Base-by-base conservation (phyloP, 1,140 invertebrate genomes). In the Latrodectus geometricus region DNA sequence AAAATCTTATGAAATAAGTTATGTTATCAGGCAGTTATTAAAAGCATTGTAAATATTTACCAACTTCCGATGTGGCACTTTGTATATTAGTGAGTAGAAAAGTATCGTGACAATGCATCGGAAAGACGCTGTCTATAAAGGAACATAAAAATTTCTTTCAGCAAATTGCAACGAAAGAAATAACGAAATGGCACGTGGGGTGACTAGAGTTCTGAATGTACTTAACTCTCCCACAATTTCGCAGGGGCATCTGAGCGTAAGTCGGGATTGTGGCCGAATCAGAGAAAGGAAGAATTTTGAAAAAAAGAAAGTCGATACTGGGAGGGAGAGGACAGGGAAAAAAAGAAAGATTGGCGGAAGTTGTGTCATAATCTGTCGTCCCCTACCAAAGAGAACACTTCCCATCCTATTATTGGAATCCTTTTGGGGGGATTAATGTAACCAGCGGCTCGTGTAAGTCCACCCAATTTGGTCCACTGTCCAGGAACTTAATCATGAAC, bases 331-430 rank as follows among this genome's bases (percentile, higher is more conserved):
- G 11, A 20, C 9, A 20, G 12, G 17, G 52, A 73, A 73, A 61
- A 21, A 70, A 50, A 73, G 68, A 81, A 35, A 35, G 35, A 54
- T 56, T 61, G 68, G 68, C n/a, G 68, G 68, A 61, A 72, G 79
- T 72, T 81, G 79, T 81, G 79, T 81, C 79, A 81, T 81, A 81
- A 81, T 81, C 79, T 80, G 78, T 80, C 68, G 14, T 54, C 1
- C 65, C 76, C 35, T 80, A 15, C 56, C 66, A 52, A 23, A 49
- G 70, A 35, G 77, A 80, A 35, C 50, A 80, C 66, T 80, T 80
- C 78, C 78, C 78, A 73, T 73, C 79, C 69, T 82, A 82, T 82
- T 82, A 82, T 82, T 65, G 79, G 79, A 82, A 82, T 82, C 69
- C 79, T 73, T 82, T 73, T 35, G 68, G 49, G 69, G 48, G 70